These are phyloP conservation scores for Drosophila ambigua DNA, from an alignment of 1,140 invertebrate species.

Conservation along the genomic window DNA sequence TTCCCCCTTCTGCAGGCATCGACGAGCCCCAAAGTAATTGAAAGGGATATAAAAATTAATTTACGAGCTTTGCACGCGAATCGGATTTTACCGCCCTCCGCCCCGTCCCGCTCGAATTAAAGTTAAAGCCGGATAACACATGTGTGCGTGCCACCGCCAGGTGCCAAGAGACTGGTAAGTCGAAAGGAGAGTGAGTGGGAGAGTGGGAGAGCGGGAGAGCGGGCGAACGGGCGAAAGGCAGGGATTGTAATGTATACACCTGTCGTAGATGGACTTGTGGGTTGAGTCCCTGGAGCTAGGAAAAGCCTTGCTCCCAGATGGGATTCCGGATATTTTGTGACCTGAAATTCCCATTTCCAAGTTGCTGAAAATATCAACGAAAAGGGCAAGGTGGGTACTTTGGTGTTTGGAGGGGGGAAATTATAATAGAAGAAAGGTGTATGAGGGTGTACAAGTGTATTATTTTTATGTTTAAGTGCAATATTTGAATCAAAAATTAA, in stretches of 20 bases:
- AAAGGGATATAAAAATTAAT: constrained; percentile 70
- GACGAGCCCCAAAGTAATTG: constrained; percentile 54
- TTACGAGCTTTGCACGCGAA: constrained; percentile 61
- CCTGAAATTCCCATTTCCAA: neutral
- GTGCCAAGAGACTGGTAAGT: too few relatives aligned
- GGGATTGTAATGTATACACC: constrained; percentile 10
- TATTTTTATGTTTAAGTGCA: too few relatives aligned
- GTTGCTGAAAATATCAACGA: too few relatives aligned
- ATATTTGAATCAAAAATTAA: too few relatives aligned
- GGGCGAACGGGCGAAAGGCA: too few relatives aligned
- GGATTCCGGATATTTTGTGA: neutral
- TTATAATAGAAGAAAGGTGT: too few relatives aligned
- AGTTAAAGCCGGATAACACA: neutral
- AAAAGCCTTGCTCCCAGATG: neutral
- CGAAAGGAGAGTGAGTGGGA: too few relatives aligned
- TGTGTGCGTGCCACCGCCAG: neutral
- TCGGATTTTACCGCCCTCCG: neutral
- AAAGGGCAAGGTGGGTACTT: too few relatives aligned
- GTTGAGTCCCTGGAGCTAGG: neutral
- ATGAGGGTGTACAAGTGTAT: too few relatives aligned
- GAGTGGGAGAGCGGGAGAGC: rapidly evolving
- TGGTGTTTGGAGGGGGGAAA: too few relatives aligned
- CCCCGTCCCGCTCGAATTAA: neutral
- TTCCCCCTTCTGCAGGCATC: constrained; percentile 14
- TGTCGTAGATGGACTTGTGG: constrained; percentile 3